Conservation (phyloP, 2,888 invertebrate genomes). For the Atrina japonica region DNA sequence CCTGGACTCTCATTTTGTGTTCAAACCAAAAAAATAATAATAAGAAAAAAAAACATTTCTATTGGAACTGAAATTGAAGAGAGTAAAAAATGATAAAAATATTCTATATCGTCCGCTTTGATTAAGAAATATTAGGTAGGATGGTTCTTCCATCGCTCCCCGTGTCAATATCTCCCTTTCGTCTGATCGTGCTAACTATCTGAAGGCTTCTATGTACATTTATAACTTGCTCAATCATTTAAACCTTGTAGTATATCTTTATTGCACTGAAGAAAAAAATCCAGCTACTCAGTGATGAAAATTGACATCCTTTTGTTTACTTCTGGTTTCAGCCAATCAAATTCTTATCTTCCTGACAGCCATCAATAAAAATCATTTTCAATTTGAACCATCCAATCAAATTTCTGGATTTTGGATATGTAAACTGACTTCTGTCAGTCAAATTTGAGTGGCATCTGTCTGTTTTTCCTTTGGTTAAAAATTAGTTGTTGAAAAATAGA, state of each 20-base stretch:
- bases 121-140: no score
- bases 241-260: constrained; percentile 16
- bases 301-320: constrained; percentile 12
- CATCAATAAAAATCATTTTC: constrained; percentile 5
- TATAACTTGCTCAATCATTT: neutral
- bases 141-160: no score
- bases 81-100: no score
- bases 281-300: neutral
- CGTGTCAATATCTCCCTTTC: no score
- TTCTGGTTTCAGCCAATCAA: constrained; percentile 19
- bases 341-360: neutral
- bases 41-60: no score
- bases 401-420: neutral
- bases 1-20: no score
- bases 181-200: no score
- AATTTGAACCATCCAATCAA: constrained; percentile 12
- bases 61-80: no score
- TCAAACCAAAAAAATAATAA: no score
- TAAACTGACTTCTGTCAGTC: constrained; percentile 18
- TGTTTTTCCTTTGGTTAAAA: constrained; percentile 3
- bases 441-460: constrained; percentile 28
- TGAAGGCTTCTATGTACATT: no score
- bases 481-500: constrained; percentile 25
- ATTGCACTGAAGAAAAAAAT: constrained; percentile 12
- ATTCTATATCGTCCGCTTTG: no score